These are phyloP conservation scores for Conomelus anceps DNA, from an alignment of 2,888 invertebrate genomes.

Conservation along the genomic window DNA sequence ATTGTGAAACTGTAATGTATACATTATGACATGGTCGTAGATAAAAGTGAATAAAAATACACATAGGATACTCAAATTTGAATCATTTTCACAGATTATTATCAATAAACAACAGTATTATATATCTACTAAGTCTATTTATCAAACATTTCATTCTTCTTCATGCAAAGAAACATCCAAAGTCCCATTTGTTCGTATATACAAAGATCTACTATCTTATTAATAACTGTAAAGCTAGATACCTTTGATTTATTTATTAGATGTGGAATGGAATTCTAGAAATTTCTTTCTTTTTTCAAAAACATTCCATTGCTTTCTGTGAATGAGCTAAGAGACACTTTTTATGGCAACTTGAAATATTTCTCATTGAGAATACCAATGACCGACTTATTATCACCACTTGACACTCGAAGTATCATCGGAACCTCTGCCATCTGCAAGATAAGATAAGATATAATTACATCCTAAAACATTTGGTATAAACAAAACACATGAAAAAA, in stretches of 20 bases:
- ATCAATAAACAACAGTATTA: too few relatives aligned
- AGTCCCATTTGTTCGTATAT: background rate
- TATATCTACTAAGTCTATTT: too few relatives aligned
- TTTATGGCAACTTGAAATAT: constrained; percentile 8
- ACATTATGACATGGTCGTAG: too few relatives aligned
- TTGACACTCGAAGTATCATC: constrained; percentile 13
- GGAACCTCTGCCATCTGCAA: constrained; percentile 28
- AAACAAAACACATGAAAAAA: too few relatives aligned
- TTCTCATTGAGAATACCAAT: constrained; percentile 4
- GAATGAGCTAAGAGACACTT: background rate
- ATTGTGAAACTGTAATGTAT: too few relatives aligned
- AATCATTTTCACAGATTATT: too few relatives aligned
- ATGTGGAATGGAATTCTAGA: background rate
- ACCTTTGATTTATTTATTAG: background rate
- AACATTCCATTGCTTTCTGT: constrained; percentile 5
- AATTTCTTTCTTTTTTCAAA: background rate
- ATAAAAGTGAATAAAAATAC: too few relatives aligned
- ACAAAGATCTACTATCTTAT: background rate
- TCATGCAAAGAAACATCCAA: too few relatives aligned
- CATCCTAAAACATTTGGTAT: background rate
- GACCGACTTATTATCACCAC: background rate
- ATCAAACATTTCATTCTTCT: too few relatives aligned
- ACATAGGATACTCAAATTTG: too few relatives aligned
- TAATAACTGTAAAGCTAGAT: background rate
- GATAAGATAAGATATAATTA: background rate